These are phyloP conservation scores for Lerista edwardsae DNA, from an alignment of 2,797 vertebrate genomes.

Conservation along the genomic window DNA sequence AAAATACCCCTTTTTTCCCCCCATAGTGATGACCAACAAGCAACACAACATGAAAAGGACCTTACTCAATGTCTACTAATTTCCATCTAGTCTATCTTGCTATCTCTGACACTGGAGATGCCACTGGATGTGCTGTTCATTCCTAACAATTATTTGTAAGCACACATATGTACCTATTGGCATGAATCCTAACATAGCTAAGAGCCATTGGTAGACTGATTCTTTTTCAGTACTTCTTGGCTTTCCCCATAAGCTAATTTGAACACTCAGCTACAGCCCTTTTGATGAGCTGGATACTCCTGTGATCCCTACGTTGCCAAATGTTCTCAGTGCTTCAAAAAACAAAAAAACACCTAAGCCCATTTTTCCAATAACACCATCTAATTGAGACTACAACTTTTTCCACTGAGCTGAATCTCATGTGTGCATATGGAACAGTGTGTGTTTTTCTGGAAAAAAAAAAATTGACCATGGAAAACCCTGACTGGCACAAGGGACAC, in stretches of 20 bases:
- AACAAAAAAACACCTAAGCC: no score
- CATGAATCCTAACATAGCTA: no score
- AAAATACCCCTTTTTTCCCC: neutral
- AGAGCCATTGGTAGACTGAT: no score
- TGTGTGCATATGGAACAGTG: neutral
- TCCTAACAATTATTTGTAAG: no score
- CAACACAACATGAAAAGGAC: neutral
- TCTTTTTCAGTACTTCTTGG: neutral
- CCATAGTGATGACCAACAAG: neutral
- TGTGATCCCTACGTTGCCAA: neutral
- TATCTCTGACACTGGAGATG: no score
- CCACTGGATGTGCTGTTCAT: no score
- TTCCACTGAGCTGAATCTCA: neutral
- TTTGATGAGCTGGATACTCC: neutral
- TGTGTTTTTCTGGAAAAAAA: no score
- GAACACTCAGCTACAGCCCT: neutral
- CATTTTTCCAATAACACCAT: neutral
- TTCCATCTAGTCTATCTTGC: no score
- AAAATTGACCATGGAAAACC: neutral
- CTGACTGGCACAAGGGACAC: no score
- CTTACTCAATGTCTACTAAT: no score
- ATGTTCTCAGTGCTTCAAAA: neutral
- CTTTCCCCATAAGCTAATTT: neutral
- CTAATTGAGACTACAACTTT: neutral
- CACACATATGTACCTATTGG: no score